These are phyloP conservation scores for Coenonympha arcania DNA, from an alignment of 2,888 invertebrate species.

Conservation along the genomic window DNA sequence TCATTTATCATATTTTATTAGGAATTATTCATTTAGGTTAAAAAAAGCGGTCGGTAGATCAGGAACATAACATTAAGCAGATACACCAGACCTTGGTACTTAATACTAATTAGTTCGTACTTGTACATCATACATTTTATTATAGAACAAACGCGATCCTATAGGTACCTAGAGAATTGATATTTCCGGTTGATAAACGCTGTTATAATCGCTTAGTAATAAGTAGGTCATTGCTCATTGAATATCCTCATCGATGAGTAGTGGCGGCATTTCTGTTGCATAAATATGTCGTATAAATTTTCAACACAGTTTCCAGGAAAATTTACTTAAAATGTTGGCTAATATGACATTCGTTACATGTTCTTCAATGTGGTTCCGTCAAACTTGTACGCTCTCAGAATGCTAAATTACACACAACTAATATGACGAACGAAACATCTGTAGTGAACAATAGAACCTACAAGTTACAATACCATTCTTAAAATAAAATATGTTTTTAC, in stretches of 20 bases:
- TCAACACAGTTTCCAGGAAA: no score
- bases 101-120: neutral
- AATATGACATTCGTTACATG: no score
- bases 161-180: neutral
- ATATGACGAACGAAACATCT: neutral
- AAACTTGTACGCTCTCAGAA: slow-evolving; percentile 10
- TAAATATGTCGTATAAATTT: no score
- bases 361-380: slow-evolving; percentile 12
- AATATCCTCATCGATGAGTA: no score
- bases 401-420: neutral
- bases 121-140: neutral
- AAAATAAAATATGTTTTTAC: no score
- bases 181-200: slow-evolving; percentile 2
- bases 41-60: neutral
- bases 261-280: no score
- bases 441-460: neutral
- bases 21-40: neutral
- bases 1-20: no score
- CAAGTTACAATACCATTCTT: no score
- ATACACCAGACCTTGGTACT: neutral
- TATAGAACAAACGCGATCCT: neutral
- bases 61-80: slow-evolving; percentile 7
- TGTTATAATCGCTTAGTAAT: neutral
- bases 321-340: no score
- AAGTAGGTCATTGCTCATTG: slow-evolving; percentile 3